phyloP scores from a whole-genome alignment of 2,113 vertebrate species.

The Hepsetus odoe region DNA sequence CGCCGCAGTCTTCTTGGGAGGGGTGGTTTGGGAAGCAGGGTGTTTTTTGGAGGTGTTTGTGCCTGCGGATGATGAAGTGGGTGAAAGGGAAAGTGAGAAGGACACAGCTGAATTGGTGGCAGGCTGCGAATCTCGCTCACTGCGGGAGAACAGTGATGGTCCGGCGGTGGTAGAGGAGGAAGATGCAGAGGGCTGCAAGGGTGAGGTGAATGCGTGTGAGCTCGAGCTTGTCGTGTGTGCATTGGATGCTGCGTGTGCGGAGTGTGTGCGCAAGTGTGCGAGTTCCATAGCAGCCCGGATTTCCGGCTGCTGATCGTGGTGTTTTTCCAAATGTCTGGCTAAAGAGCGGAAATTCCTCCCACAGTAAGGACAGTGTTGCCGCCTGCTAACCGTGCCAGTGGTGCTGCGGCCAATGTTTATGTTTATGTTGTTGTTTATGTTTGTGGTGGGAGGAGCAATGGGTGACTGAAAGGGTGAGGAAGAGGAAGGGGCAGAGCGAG shows the following conservation, averaged over 20 bases:
- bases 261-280: slow-evolving; percentile 63
- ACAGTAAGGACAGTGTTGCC: slow-evolving; percentile 77
- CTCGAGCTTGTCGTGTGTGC: not conserved
- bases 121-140: slow-evolving; percentile 64
- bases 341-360: slow-evolving; percentile 76
- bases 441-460: slow-evolving; percentile 71
- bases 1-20: slow-evolving; percentile 43
- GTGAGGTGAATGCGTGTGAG: slow-evolving; percentile 48
- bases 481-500: slow-evolving; percentile 55
- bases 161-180: slow-evolving; percentile 60
- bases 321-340: slow-evolving; percentile 77
- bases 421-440: slow-evolving; percentile 80
- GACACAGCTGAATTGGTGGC: slow-evolving; percentile 64
- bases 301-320: slow-evolving; percentile 76
- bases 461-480: slow-evolving; percentile 52
- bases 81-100: slow-evolving; percentile 73
- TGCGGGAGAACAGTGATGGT: slow-evolving; percentile 68
- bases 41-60: slow-evolving; percentile 55
- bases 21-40: slow-evolving; percentile 19
- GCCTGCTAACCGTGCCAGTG: slow-evolving; percentile 58
- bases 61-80: slow-evolving; percentile 49
- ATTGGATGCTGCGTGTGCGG: not conserved
- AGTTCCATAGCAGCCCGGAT: slow-evolving; percentile 76
- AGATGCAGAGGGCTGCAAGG: slow-evolving; percentile 66
- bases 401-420: slow-evolving; percentile 75